Conservation (phyloP, 1,140 invertebrate genomes). For the Drosophila fuyamai region DNA sequence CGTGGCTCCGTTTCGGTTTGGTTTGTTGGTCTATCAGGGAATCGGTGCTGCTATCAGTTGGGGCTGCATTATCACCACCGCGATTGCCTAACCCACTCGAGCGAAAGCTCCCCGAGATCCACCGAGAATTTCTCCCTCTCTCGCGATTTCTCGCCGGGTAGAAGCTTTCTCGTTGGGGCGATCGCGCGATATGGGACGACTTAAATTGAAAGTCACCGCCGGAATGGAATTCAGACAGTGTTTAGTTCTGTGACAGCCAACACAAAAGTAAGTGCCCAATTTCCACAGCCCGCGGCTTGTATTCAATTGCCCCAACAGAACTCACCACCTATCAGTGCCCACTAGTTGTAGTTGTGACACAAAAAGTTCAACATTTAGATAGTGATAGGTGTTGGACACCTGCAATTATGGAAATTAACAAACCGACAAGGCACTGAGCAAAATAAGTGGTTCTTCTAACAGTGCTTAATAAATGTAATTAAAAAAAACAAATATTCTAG, state of each 20-base stretch:
- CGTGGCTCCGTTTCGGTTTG: slow-evolving; percentile 15
- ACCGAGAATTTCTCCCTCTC: slow-evolving; percentile 15
- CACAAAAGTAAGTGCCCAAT: slow-evolving; percentile 64
- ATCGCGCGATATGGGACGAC: slow-evolving; percentile 67
- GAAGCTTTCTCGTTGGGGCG: slow-evolving; percentile 43
- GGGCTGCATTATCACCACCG: slow-evolving; percentile 27
- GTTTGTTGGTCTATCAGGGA: slow-evolving; percentile 19
- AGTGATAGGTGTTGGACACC: slow-evolving; percentile 32
- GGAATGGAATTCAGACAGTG: slow-evolving; percentile 70
- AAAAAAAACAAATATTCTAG: background rate
- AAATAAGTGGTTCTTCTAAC: background rate
- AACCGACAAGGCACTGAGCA: background rate
- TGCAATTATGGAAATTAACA: slow-evolving; percentile 22
- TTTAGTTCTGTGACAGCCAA: slow-evolving; percentile 63
- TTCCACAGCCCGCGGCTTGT: slow-evolving; percentile 1
- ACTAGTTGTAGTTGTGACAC: slow-evolving; percentile 23
- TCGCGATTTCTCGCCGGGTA: background rate
- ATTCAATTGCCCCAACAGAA: slow-evolving; percentile 18
- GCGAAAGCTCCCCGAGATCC: slow-evolving; percentile 41
- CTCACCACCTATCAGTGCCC: slow-evolving; percentile 25
- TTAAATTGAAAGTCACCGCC: slow-evolving; percentile 73
- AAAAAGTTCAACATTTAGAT: slow-evolving; percentile 29
- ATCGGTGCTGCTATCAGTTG: slow-evolving; percentile 33
- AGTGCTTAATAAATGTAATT: background rate
- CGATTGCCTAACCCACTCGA: slow-evolving; percentile 40